Base-by-base conservation (phyloP, 2,113 vertebrate species). In the Chaetops frenatus region DNA sequence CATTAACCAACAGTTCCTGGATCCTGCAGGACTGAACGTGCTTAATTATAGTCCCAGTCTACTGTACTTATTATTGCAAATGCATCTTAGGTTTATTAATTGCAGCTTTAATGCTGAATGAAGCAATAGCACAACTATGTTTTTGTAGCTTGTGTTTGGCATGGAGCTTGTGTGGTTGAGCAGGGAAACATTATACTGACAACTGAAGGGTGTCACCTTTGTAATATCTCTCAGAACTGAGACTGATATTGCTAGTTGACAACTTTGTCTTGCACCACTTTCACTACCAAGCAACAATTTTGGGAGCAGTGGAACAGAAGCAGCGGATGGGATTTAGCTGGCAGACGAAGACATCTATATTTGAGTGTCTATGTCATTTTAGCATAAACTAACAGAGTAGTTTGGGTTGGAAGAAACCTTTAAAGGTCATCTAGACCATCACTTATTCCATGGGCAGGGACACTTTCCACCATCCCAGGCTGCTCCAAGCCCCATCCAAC, bases 1-100 rank as follows among this genome's bases (percentile, higher is more conserved):
- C 65, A 74, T 88, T 91, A 93, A 88, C 64, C 56, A 90, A 31
- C 67, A 92, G n/a, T 15, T 73, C 86, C 36, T 54, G 66, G 66
- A 86, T 83, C 35, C 76, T 83, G 38, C 23, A 86, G 50, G 82
- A 69, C 50, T n/a, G 36, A 90, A 70, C 0, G 0, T 62, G 47
- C 42, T 83, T 90, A 92, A 93, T 90, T 81, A 86, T 47, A 81
- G 88, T 31, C 10, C 6, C 54, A 81, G 21, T 24, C 29, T 77
- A 79, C 53, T 42, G 1, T 23, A 20, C n/a, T 86, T 83, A 38
- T 61, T 80, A 72, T 35, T 48, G 35, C 38, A 88, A 77, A 76
- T 1, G 3, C 36, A 47, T 50, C 18, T 51, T 42, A 60, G 47
- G 44, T 9, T 12, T 58, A 80, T 53, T 81, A 80, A 77, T 88